phyloP scores from a whole-genome alignment of 2,113 vertebrate genomes.

The Hemiscyllium ocellatum region DNA sequence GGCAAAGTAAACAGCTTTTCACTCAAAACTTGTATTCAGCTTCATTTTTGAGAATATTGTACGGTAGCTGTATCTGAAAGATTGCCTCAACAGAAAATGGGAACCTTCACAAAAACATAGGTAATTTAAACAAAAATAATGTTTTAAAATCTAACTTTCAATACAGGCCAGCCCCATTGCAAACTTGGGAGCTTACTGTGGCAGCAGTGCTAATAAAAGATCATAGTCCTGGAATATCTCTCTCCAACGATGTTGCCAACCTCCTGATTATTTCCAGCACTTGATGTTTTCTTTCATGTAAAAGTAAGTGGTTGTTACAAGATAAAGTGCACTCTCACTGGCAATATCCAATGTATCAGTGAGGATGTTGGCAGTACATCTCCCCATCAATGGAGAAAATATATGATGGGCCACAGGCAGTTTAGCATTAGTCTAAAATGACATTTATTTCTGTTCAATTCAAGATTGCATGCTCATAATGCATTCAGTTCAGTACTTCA shows the following conservation, averaged over 20 bases:
- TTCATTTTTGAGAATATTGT: background rate
- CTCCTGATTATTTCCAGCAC: background rate
- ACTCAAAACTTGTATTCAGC: background rate
- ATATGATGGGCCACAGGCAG: background rate
- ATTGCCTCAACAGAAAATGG: background rate
- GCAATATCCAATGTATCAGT: background rate
- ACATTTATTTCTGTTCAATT: background rate
- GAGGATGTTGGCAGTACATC: background rate
- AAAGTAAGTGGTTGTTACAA: background rate
- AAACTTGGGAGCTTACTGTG: background rate
- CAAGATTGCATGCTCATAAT: background rate
- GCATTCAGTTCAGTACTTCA: background rate
- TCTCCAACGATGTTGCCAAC: background rate
- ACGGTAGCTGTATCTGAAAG: background rate
- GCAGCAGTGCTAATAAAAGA: background rate
- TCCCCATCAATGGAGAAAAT: background rate
- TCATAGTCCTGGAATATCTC: too few species aligned
- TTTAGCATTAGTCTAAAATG: background rate
- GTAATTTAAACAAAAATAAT: background rate
- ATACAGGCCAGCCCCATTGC: background rate
- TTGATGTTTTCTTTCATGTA: background rate
- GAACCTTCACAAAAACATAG: background rate
- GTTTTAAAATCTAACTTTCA: background rate
- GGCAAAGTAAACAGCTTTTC: background rate
- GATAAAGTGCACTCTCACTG: background rate